These are phyloP conservation scores for Procambarus clarkii DNA, from an alignment of 1,140 invertebrate species.

Conservation along the genomic window DNA sequence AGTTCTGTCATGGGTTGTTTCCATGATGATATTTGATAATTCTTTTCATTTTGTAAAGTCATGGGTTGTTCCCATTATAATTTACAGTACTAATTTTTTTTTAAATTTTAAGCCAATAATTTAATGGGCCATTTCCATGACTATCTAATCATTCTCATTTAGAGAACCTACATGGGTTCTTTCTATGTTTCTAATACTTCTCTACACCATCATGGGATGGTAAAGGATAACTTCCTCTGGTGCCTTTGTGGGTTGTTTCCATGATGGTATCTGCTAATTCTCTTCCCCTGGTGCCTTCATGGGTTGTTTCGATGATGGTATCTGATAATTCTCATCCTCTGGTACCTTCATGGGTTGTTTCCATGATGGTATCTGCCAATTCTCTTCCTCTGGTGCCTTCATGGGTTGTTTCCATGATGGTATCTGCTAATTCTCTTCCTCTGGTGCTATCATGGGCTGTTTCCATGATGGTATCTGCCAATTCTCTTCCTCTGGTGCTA, in stretches of 20 bases:
- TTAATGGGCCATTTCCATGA: not conserved
- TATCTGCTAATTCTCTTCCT: not conserved
- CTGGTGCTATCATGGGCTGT: not conserved
- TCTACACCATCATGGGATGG: no score
- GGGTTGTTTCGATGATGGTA: not conserved
- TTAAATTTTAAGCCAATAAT: not conserved
- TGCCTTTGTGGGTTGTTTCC: not conserved
- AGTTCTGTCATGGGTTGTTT: not conserved
- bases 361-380: not conserved
- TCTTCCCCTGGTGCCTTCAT: not conserved
- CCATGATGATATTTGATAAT: not conserved
- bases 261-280: not conserved
- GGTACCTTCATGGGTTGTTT: no score
- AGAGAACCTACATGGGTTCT: not conserved
- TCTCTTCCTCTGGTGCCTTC: not conserved
- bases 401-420: not conserved
- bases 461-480: not conserved
- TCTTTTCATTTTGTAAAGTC: not conserved
- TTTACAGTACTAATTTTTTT: not conserved
- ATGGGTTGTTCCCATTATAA: not conserved
- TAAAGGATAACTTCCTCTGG: not conserved
- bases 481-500: not conserved
- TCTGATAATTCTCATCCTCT: not conserved
- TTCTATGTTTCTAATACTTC: not conserved
- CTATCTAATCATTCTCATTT: not conserved